phyloP scores from a whole-genome alignment of 2,797 vertebrate genomes.

The Scomberomorus guttatus region DNA sequence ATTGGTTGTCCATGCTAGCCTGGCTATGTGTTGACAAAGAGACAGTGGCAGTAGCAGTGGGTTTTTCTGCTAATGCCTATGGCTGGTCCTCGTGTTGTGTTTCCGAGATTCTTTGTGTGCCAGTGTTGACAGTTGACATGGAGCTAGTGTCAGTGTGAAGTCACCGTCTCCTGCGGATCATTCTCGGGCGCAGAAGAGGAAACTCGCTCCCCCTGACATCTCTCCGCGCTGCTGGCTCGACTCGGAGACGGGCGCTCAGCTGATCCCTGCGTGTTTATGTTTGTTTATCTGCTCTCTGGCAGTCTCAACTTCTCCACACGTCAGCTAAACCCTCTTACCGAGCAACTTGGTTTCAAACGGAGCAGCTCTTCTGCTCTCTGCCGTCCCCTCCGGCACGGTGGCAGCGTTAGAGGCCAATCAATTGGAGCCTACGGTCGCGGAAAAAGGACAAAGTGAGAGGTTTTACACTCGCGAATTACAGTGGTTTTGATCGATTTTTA shows the following conservation, averaged over 20 bases:
- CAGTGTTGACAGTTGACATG: conserved; percentile 81
- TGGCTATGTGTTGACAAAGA: conserved; percentile 55
- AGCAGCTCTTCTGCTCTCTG: conserved; percentile 44
- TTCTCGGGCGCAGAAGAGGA: conserved; percentile 59
- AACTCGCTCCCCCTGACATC: conserved; percentile 68
- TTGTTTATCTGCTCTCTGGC: conserved; percentile 83
- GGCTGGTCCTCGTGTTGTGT: conserved; percentile 77
- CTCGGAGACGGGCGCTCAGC: conserved; percentile 76
- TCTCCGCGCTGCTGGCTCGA: conserved; percentile 71
- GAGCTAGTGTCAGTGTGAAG: conserved; percentile 59
- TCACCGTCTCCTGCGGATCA: conserved; percentile 70
- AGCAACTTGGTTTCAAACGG: conserved; percentile 72
- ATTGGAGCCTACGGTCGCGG: conserved; percentile 42
- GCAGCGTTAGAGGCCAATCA: conserved; percentile 24
- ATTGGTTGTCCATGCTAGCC: conserved; percentile 71
- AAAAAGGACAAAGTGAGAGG: conserved; percentile 51
- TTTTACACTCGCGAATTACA: conserved; percentile 67
- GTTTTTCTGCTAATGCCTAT: conserved; percentile 61
- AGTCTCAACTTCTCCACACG: conserved; percentile 85
- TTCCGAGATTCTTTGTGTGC: conserved; percentile 79
- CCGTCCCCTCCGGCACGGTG: conserved; percentile 51
- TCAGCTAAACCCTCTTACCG: conserved; percentile 80
- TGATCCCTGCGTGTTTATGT: conserved; percentile 86
- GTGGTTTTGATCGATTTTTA: conserved; percentile 80
- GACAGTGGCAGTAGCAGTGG: conserved; percentile 64